Base-by-base conservation (phyloP, 2,113 vertebrate genomes). In the Syngnathoides biaculeatus region DNA sequence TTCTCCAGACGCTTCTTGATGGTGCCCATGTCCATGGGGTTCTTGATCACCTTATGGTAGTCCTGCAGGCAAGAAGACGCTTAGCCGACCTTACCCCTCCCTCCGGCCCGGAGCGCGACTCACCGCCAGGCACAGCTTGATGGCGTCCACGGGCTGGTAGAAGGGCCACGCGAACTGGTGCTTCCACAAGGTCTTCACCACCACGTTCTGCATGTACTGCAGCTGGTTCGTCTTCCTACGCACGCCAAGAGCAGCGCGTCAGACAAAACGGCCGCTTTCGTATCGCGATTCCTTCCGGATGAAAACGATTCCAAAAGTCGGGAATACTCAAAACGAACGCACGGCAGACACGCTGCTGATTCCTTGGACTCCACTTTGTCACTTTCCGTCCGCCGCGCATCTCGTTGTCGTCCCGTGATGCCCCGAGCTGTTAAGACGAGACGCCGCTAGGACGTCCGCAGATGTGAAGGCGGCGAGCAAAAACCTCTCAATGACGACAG, bases 101-200 rank as follows among this genome's bases (percentile, higher is more conserved):
- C 22, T 24, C 7, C 12, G 6, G 3, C 0, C 15, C 8, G 35
- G 5, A 1, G 22, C 5, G 40, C 5, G 5, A 88, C 95, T 17
- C 76, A 99, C 97, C 0, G 94, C 93, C 74, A 99, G 90, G 83
- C 94, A 96, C 64, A 99, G 82, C 67, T 97, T 98, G 89, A 97
- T 92, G 43, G 96, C 95, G 11, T 98, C 97, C 5, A 99, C 97
- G 0, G 97, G 97, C 35, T 94, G 94, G 87, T 99, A 98, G 91
- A 99, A 99, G 10, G 97, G 97, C 97, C 97, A 99, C 1, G 97
- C 97, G 17, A 99, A 99, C 92, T 99, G 97, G 84, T 99, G 97
- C 69, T 96, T 98, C 97, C 97, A 99, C 65, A 99, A 91, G 0
- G 97, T 98, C 90, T 98, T 99, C 77, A 99, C 96, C 90, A 99